Base-by-base conservation (phyloP, 2,888 invertebrate species). In the Zhuqinia jingwanae region DNA sequence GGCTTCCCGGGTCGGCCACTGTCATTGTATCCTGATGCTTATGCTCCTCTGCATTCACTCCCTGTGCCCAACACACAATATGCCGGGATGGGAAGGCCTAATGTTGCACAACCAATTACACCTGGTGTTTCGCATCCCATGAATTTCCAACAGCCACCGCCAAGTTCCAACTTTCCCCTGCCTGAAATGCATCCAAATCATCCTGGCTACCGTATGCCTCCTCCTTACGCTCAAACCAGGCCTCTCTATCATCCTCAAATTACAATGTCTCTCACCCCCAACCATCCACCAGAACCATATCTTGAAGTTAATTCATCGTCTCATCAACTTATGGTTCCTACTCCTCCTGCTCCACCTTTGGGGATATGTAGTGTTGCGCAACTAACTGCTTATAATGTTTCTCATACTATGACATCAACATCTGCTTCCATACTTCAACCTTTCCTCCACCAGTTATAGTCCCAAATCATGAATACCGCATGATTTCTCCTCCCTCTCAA, bases 91-190 rank as follows among this genome's bases (percentile, higher is more conserved):
- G 63, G 70, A 1, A 78, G 70, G 42, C 83, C 42, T 5, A 77
- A 70, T 45, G 30, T 56, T 0, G 42, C 10, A 53, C 77, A 58
- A 17, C 63, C 58, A 47, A 70, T 79, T 56, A 20, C 45, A 15
- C 65, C 80, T 47, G 65, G 47, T 36, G 68, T 77, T 45, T n/a
- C 11, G 20, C 77, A 56, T 68, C 20, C 65, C n/a, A 80, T 80
- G 81, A 56, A 53, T 47, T 86, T 68, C 75, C 80, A 79, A 27
- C 73, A 73, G 50, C 50, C 47, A n/a, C 73, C 73, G 1, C 45
- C 22, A 20, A n/a, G 47, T 8, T 17, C 73, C 10, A 73, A 47
- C 8, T 68, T 17, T 68, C 42, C 15, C 2, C 17, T 78, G 11
- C 22, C 68, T 10, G 85, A 77, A 15, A 70, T 70, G 42, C 65